phyloP scores from a whole-genome alignment of 2,888 invertebrate species.

The Antheraea yamamai region DNA sequence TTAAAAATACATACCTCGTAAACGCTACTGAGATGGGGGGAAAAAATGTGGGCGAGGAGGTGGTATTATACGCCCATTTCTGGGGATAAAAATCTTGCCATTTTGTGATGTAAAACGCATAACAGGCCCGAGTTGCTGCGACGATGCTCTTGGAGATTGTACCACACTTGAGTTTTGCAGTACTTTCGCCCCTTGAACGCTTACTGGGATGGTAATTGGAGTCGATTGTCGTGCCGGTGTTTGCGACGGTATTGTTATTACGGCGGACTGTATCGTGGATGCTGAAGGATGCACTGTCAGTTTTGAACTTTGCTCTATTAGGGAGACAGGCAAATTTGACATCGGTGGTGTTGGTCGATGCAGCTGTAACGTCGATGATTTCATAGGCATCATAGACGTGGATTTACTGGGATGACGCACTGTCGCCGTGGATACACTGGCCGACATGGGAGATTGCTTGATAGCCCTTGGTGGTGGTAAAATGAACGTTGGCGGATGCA shows the following conservation, averaged over 20 bases:
- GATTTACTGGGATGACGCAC: background rate
- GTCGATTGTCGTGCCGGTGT: background rate
- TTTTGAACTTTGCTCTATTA: background rate
- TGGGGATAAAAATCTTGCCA: slow-evolving; percentile 10
- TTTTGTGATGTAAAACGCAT: background rate
- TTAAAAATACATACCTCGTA: slow-evolving; percentile 15
- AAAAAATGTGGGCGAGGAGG: slow-evolving; percentile 18
- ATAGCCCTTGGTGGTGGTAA: background rate
- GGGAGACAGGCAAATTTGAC: background rate
- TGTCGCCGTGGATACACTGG: background rate
- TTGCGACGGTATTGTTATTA: background rate
- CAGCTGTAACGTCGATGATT: background rate
- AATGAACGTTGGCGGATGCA: background rate
- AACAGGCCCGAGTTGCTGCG: background rate
- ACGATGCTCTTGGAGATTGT: background rate
- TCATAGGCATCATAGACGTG: background rate
- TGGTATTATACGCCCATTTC: slow-evolving; percentile 9
- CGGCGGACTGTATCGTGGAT: background rate
- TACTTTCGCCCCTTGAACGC: background rate
- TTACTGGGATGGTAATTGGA: background rate
- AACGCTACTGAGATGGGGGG: slow-evolving; percentile 19
- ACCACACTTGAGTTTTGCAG: background rate
- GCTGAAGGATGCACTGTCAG: background rate
- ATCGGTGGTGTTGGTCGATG: background rate
- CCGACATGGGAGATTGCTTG: background rate